Evolutionary conservation across 1,140 invertebrate genomes (phyloP).

Genomic region (Panagrolaimus sp.): DNA sequence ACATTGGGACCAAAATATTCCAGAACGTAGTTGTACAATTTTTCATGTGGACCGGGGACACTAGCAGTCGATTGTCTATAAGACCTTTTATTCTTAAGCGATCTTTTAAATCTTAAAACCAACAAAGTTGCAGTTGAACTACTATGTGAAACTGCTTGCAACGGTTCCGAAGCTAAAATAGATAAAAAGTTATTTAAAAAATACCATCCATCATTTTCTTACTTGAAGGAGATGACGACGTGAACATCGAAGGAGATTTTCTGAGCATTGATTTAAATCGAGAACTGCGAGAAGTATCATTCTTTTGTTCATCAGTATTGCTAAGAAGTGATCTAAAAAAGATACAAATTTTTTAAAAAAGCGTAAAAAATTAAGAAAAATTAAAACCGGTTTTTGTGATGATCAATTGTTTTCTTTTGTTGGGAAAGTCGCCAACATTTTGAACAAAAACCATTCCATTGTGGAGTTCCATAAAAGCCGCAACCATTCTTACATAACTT

Average conservation of each 20-base stretch:
- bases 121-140: neutral
- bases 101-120: neutral
- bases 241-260: constrained; percentile 36
- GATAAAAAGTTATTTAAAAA: neutral
- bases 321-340: constrained; percentile 35
- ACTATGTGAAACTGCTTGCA: constrained; percentile 1
- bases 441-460: constrained; percentile 93
- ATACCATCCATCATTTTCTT: neutral
- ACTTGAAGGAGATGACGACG: constrained; percentile 21
- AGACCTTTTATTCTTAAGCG: neutral
- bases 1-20: constrained; percentile 25
- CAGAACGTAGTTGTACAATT: neutral
- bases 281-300: constrained; percentile 19
- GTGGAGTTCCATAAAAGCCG: constrained; percentile 90
- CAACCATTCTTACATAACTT: constrained; percentile 89
- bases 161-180: neutral
- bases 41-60: neutral
- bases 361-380: constrained; percentile 24
- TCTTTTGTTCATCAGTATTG: constrained; percentile 26
- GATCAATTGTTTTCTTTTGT: constrained; percentile 43
- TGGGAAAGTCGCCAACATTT: constrained; percentile 69
- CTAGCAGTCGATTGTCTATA: neutral
- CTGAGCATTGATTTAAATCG: constrained; percentile 22
- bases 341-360: constrained; percentile 28
- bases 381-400: constrained; percentile 34